A percentile compares a stretch with the other conserved stretches of the same genome.
These are phyloP conservation scores for Synergus gifuensis DNA, from an alignment of 2,888 invertebrate genomes.

Conservation along the genomic window DNA sequence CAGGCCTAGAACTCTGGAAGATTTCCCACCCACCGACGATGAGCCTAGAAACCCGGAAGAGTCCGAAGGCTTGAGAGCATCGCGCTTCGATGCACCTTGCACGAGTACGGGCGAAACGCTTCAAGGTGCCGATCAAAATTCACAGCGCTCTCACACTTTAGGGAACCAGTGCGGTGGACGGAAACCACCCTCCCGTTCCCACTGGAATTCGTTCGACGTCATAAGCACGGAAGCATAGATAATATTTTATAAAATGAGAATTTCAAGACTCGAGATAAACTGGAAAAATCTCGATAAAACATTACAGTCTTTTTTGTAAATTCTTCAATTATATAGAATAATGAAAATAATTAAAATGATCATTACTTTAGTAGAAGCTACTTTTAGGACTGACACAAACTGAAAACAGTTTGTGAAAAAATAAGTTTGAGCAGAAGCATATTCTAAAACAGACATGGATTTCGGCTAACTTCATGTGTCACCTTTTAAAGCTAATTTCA, in stretches of 20 bases:
- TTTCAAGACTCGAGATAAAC: background rate
- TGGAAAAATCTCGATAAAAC: background rate
- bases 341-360: background rate
- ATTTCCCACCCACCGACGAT: background rate
- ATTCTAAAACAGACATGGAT: too few relatives aligned
- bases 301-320: background rate
- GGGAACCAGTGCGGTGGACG: background rate
- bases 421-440: too few relatives aligned
- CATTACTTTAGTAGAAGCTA: background rate
- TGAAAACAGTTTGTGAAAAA: too few relatives aligned
- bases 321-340: background rate
- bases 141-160: constrained; percentile 3
- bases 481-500: too few relatives aligned
- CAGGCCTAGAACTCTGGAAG: background rate
- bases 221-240: background rate
- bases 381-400: too few relatives aligned
- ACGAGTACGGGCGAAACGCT: background rate
- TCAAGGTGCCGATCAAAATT: constrained; percentile 9
- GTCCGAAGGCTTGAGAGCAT: constrained; percentile 9
- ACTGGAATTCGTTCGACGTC: background rate
- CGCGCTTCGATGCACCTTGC: background rate
- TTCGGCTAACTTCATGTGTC: too few relatives aligned
- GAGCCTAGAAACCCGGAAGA: background rate
- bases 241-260: background rate
- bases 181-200: background rate